Evolutionary conservation across 2,888 invertebrate species (phyloP).

Genomic region (Pristionchus japonicus): DNA sequence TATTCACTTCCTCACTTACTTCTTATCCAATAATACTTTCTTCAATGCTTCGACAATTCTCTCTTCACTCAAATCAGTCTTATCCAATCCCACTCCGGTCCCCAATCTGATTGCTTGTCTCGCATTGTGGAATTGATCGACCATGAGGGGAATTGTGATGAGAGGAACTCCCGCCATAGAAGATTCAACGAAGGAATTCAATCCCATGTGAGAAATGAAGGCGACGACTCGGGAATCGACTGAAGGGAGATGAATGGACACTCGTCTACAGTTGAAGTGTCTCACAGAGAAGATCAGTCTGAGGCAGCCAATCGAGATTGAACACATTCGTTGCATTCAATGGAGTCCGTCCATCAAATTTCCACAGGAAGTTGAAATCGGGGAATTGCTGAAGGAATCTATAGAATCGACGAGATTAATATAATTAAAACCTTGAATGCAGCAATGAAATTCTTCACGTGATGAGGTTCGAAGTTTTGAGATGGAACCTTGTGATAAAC

Average conservation of each 20-base stretch:
- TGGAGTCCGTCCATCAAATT: neutral
- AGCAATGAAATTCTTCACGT: neutral
- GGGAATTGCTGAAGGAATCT: constrained; percentile 36
- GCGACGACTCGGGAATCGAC: constrained; percentile 39
- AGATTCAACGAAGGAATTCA: constrained; percentile 42
- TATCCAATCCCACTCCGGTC: constrained; percentile 5
- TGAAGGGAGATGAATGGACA: neutral
- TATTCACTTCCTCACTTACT: neutral
- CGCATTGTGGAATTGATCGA: constrained; percentile 28
- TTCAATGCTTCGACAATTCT: neutral
- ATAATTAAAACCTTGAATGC: neutral
- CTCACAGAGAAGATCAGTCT: constrained; percentile 64
- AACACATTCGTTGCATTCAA: constrained; percentile 54
- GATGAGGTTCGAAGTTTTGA: neutral
- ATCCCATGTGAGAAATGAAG: constrained; percentile 45
- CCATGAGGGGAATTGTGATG: constrained; percentile 32
- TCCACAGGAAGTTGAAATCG: constrained; percentile 42
- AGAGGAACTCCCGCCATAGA: constrained; percentile 37
- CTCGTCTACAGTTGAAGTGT: neutral
- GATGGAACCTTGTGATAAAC: constrained; percentile 44
- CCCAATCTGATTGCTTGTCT: constrained; percentile 20
- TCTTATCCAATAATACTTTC: neutral
- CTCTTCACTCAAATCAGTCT: neutral
- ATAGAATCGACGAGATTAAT: too few relatives aligned
- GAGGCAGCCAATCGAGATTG: constrained; percentile 63